These are phyloP conservation scores for Hemitrygon akajei DNA, from an alignment of 2,797 vertebrate genomes.

Conservation along the genomic window DNA sequence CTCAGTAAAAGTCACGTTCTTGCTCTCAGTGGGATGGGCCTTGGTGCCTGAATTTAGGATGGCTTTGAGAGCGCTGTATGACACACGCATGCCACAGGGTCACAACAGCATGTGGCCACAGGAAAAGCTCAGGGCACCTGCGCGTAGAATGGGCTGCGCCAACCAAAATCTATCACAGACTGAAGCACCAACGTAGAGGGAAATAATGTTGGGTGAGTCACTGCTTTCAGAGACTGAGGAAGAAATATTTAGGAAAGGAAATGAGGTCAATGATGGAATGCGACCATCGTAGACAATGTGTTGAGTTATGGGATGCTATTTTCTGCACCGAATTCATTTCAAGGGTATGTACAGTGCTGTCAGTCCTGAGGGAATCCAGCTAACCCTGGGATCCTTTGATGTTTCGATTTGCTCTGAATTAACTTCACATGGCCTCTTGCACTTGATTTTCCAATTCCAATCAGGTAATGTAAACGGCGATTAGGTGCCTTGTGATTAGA, in stretches of 20 bases:
- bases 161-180: no score
- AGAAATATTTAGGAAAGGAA: neutral
- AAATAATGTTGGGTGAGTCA: neutral
- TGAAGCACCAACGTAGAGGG: no score
- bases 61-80: no score
- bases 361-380: neutral
- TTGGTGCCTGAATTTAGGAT: no score
- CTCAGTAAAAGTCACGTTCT: no score
- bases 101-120: no score
- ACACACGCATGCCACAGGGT: no score
- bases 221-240: neutral
- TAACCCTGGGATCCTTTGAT: neutral
- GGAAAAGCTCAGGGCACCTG: no score
- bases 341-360: neutral
- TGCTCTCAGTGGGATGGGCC: no score
- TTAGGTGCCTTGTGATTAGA: neutral
- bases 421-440: constrained; percentile 7
- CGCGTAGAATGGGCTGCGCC: no score
- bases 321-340: neutral
- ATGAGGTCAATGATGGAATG: neutral
- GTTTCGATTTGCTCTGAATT: constrained; percentile 3
- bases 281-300: no score
- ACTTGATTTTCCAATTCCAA: neutral
- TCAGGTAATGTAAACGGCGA: constrained; percentile 1
- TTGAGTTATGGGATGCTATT: neutral